These are phyloP conservation scores for Cryptocephalus primarius DNA, from an alignment of 2,888 invertebrate species.

Conservation along the genomic window DNA sequence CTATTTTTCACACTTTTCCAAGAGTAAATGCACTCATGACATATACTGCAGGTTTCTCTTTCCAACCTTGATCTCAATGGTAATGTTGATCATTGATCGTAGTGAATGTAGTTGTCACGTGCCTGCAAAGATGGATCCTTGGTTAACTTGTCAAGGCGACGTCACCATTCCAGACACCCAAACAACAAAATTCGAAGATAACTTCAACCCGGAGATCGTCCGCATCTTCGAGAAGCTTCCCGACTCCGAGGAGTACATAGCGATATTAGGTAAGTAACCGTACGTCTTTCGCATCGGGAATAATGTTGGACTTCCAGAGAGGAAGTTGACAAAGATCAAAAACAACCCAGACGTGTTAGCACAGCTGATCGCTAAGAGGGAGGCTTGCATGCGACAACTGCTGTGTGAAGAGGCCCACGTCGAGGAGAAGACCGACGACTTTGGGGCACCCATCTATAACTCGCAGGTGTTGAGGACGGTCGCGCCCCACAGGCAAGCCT, in stretches of 20 bases:
- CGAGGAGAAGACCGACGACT: conserved; percentile 23
- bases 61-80: too few relatives aligned
- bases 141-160: conserved; percentile 20
- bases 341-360: conserved; percentile 39
- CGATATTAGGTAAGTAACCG: conserved; percentile 23
- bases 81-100: too few relatives aligned
- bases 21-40: too few relatives aligned
- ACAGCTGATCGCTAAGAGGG: conserved; percentile 40
- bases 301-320: conserved; percentile 31
- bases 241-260: conserved; percentile 28
- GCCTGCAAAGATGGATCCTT: conserved; percentile 20
- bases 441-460: conserved; percentile 38
- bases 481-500: conserved; percentile 39
- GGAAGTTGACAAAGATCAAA: conserved; percentile 39
- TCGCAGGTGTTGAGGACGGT: conserved; percentile 37
- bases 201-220: conserved; percentile 19
- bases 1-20: too few relatives aligned
- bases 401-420: conserved; percentile 22
- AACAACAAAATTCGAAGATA: conserved; percentile 29
- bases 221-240: conserved; percentile 20
- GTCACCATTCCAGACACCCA: conserved; percentile 13
- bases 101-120: too few relatives aligned
- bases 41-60: too few relatives aligned
- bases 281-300: not conserved
- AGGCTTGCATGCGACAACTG: conserved; percentile 41